Percentiles rank a stretch among this genome's conserved stretches.
Conservation (phyloP, 2,113 vertebrate genomes). For the Turdus rufiventris region DNA sequence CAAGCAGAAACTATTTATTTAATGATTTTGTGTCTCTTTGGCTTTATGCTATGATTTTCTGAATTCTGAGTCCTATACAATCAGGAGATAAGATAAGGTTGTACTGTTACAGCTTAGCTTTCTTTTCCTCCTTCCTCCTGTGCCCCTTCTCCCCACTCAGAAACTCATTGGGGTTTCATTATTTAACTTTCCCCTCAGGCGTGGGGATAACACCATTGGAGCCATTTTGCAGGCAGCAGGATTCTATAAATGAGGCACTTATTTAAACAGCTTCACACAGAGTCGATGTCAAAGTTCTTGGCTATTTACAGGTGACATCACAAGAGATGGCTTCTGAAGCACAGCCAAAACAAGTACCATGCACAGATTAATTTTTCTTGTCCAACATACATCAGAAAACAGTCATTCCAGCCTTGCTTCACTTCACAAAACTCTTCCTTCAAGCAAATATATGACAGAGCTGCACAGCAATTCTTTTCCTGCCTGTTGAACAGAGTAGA, state of each 20-base stretch:
- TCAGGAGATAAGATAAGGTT: slow-evolving; percentile 71
- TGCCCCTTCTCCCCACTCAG: slow-evolving; percentile 11
- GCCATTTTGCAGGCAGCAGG: slow-evolving; percentile 82
- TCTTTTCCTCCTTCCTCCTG: background rate
- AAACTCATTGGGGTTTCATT: slow-evolving; percentile 72
- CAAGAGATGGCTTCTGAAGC: slow-evolving; percentile 62
- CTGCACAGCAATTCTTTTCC: background rate
- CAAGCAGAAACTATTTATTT: background rate
- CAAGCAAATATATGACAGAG: background rate
- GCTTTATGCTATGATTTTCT: slow-evolving; percentile 17
- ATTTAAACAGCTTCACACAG: slow-evolving; percentile 83
- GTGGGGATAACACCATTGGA: slow-evolving; percentile 80
- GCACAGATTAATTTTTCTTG: slow-evolving; percentile 54
- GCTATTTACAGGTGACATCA: slow-evolving; percentile 85
- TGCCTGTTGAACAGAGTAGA: background rate
- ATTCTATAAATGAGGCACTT: slow-evolving; percentile 79
- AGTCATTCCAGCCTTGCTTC: background rate
- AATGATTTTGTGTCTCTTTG: background rate
- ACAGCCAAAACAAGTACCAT: slow-evolving; percentile 2
- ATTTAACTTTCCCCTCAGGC: slow-evolving; percentile 69
- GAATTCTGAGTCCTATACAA: background rate
- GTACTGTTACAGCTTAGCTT: slow-evolving; percentile 70
- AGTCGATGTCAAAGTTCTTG: slow-evolving; percentile 77
- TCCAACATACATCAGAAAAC: slow-evolving; percentile 42
- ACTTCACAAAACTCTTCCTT: background rate